A percentile compares a stretch with the other conserved stretches of the same genome.
Evolutionary conservation across 1,140 invertebrate species (phyloP).

Genomic region (Papilio polytes): DNA sequence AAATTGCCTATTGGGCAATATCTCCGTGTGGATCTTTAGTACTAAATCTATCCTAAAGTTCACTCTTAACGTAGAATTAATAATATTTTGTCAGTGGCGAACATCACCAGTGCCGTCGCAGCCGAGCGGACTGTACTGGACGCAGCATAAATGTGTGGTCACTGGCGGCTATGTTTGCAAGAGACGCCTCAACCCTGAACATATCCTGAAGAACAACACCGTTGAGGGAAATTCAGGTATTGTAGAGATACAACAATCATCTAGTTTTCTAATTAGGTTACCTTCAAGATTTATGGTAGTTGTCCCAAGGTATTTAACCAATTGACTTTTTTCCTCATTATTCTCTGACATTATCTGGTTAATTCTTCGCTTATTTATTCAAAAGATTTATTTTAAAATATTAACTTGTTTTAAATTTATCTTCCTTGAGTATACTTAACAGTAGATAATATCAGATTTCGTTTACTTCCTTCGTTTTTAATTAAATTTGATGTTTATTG

Average conservation of each 20-base stretch:
- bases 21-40: no score
- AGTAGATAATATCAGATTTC: no score
- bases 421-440: no score
- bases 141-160: slow-evolving; percentile 82
- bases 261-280: background rate
- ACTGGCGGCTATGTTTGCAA: slow-evolving; percentile 87
- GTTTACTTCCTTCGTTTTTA: no score
- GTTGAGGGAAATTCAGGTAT: slow-evolving; percentile 73
- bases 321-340: no score
- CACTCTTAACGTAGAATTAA: background rate
- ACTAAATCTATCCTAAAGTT: background rate
- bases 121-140: slow-evolving; percentile 87
- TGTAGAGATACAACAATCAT: background rate
- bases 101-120: slow-evolving; percentile 84
- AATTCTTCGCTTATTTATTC: no score
- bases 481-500: background rate
- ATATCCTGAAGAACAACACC: slow-evolving; percentile 68
- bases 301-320: background rate
- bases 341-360: no score
- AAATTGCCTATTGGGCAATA: no score
- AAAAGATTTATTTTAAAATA: no score
- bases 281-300: background rate
- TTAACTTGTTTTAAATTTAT: no score
- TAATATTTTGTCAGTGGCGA: slow-evolving; percentile 81
- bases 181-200: no score